Evolutionary conservation across 2,888 invertebrate genomes (phyloP).

Genomic region (Antitype chi): DNA sequence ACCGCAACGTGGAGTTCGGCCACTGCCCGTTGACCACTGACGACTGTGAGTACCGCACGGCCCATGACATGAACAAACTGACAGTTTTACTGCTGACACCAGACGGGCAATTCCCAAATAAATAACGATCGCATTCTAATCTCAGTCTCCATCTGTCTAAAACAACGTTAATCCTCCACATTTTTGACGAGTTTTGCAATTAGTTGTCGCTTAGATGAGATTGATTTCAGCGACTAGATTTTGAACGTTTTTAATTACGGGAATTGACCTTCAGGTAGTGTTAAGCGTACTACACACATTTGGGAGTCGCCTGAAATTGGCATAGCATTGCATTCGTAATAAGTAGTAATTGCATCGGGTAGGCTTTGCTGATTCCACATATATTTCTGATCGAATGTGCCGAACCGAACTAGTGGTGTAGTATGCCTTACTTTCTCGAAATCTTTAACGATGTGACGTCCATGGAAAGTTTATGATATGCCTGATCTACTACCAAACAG

Average conservation of each 20-base stretch:
- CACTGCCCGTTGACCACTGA: conserved; percentile 94
- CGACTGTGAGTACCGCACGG: conserved; percentile 90
- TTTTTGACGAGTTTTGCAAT: not conserved
- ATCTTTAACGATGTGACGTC: not conserved
- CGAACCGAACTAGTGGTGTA: not conserved
- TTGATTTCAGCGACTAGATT: not conserved
- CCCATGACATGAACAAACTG: too few relatives aligned
- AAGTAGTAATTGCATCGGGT: not conserved
- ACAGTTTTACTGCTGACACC: not conserved
- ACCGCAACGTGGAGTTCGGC: conserved; percentile 93
- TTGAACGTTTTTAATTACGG: not conserved
- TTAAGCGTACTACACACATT: not conserved
- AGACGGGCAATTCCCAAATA: not conserved
- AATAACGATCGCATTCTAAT: not conserved
- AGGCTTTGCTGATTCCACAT: not conserved
- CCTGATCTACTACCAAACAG: conserved; percentile 5
- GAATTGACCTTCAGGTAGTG: not conserved
- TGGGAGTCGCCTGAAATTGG: not conserved
- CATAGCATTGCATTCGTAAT: not conserved
- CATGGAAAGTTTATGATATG: conserved; percentile 4
- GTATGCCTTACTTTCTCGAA: not conserved
- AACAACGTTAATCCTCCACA: not conserved
- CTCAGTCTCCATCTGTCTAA: not conserved
- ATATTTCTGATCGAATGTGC: too few relatives aligned
- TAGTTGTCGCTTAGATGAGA: not conserved